A percentile compares a stretch with the other conserved stretches of the same genome.
phyloP scores from a whole-genome alignment of 2,113 vertebrate genomes.

The Toxostoma redivivum region DNA sequence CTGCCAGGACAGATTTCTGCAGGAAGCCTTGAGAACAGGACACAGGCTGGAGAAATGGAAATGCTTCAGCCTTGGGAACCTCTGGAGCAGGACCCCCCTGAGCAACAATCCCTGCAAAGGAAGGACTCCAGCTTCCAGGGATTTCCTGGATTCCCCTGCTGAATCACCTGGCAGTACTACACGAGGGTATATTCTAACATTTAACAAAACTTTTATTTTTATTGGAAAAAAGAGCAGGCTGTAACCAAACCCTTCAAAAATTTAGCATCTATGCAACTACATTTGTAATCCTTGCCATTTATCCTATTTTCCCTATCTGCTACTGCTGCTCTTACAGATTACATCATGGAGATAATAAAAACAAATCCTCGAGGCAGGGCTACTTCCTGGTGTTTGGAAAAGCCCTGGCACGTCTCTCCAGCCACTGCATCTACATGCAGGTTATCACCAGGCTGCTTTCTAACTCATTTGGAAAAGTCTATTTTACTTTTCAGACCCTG shows the following conservation, averaged over 20 bases:
- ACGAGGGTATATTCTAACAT: no score
- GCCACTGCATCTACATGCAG: neutral
- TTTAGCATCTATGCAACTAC: neutral
- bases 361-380: neutral
- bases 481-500: neutral
- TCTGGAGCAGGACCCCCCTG: neutral
- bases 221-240: neutral
- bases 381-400: neutral
- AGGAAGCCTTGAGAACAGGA: neutral
- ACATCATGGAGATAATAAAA: neutral
- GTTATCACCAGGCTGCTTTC: neutral
- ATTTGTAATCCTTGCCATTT: neutral
- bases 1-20: neutral
- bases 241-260: neutral
- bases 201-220: neutral
- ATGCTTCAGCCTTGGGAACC: neutral
- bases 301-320: neutral
- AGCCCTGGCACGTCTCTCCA: neutral
- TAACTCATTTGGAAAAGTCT: neutral
- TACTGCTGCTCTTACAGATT: neutral
- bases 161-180: neutral
- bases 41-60: neutral
- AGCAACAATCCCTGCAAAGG: accelerated
- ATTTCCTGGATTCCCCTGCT: neutral
- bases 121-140: neutral